These are phyloP conservation scores for Etheostoma spectabile DNA, from an alignment of 2,113 vertebrate genomes.

Conservation along the genomic window DNA sequence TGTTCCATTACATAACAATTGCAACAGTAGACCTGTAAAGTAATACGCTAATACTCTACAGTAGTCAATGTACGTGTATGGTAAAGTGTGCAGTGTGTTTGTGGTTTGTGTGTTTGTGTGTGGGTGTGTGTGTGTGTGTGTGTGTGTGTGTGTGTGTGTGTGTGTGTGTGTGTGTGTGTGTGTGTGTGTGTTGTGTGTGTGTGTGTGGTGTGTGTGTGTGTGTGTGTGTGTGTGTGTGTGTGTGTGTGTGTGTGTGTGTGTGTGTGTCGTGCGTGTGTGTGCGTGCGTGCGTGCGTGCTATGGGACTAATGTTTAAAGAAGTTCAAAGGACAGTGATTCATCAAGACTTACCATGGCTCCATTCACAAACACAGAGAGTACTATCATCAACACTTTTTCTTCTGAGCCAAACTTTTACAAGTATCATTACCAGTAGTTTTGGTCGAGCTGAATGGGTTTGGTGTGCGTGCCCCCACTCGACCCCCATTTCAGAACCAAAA, in stretches of 20 bases:
- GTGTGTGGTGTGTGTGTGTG: not conserved
- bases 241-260: constrained; percentile 13
- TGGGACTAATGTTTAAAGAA: not conserved
- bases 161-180: not conserved
- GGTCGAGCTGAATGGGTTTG: not conserved
- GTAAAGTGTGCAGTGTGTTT: no score
- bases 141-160: not conserved
- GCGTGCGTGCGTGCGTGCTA: not conserved
- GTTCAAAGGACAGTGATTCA: constrained; percentile 22
- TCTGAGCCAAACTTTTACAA: not conserved
- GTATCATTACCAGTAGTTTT: constrained; percentile 19
- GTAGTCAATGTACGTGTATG: constrained; percentile 2
- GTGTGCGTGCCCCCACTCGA: not conserved
- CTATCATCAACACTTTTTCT: not conserved
- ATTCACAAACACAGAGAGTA: constrained; percentile 7
- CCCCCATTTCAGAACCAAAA: not conserved
- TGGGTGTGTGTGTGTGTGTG: no score
- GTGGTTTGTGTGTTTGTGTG: not conserved
- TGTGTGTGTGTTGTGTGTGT: constrained; percentile 10
- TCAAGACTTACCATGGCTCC: constrained; percentile 20
- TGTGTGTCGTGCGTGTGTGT: constrained; percentile 18
- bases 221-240: constrained; percentile 25
- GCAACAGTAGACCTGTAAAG: not conserved
- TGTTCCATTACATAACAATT: not conserved
- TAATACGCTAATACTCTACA: not conserved